Evolutionary conservation across 1,140 invertebrate genomes (phyloP), one percentile per base, ranked within the genome.

Genomic region (Myzus persicae): DNA sequence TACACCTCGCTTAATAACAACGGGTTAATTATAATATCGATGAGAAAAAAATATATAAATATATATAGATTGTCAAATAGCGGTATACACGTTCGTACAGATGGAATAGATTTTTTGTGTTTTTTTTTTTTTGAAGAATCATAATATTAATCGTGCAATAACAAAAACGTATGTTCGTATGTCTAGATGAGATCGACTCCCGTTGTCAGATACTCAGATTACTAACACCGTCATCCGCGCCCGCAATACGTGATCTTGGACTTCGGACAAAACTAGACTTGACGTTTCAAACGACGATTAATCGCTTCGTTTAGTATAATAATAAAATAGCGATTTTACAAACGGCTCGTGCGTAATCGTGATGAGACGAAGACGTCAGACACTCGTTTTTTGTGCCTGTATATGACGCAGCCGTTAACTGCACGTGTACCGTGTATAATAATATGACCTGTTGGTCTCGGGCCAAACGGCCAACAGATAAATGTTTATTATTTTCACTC

Each of bases 401-500:
- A 14, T 76, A 14, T 76, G 59, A n/a, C 59, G 59, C 31, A 14
- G 14, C 59, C 59, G 31, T 76, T 76, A 76, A 51, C 2, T 48
- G 20, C 46, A 3, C 4, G 7, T 54, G 9, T 59, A 59, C 38
- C 9, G 81, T 40, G 22, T 40, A 82, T 40, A 20, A 76, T 76
- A 76, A 36, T 36, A 11, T 11, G 36, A 89, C 87, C 48, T 89
- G 87, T 89, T 89, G 87, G 87, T 54, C 46, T 26, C n/a, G n/a
- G 51, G 87, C 87, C 87, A 89, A 89, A 89, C 14, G n/a, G 20
- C 76, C 42, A 44, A 9, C 6, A 93, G 44, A 93, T 87, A 93
- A 85, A 87, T 67, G 46, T 88, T 85, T 81, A 84, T 85, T 87
- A 93, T 88, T 93, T 93, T 76, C 93, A 93, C 26, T 87, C 38